Evolutionary conservation across 2,888 invertebrate genomes (phyloP).

Genomic region (Pseudeuparius sepicola): DNA sequence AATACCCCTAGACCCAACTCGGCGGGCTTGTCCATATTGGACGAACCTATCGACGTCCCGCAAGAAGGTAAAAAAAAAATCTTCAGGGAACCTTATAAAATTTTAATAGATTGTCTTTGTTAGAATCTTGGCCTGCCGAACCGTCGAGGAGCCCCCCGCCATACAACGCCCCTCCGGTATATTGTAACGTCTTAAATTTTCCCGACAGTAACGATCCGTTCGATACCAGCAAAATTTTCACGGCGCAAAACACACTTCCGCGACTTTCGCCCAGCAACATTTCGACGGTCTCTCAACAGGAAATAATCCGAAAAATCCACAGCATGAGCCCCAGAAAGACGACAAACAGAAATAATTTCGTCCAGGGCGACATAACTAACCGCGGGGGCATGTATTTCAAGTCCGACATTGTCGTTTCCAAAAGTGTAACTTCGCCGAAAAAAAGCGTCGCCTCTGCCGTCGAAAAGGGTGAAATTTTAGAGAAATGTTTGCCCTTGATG

Average conservation of each 20-base stretch:
- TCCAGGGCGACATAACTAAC: conserved; percentile 28
- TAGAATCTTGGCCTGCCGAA: too few species aligned
- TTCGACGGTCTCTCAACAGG: conserved; percentile 10
- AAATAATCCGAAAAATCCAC: conserved; percentile 21
- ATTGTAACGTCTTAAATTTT: conserved; percentile 41
- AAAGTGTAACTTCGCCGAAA: conserved; percentile 23
- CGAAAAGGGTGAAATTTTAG: conserved; percentile 13
- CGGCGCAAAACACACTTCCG: conserved; percentile 15
- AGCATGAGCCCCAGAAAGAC: conserved; percentile 10
- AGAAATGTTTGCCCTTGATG: conserved; percentile 21
- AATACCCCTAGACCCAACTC: conserved; percentile 19
- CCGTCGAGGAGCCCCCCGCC: too few species aligned
- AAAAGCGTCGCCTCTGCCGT: conserved; percentile 22
- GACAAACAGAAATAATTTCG: conserved; percentile 15
- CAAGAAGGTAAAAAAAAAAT: conserved; percentile 40
- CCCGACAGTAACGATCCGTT: conserved; percentile 45
- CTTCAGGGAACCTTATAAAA: too few species aligned
- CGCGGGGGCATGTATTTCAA: conserved; percentile 26
- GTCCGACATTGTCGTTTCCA: conserved; percentile 22
- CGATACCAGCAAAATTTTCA: conserved; percentile 46
- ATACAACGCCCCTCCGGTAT: conserved; percentile 46
- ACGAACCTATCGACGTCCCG: conserved; percentile 65
- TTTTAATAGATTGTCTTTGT: too few species aligned
- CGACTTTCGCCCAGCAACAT: conserved; percentile 12
- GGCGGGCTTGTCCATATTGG: conserved; percentile 48